Conservation (phyloP, 2,888 invertebrate species). For the Cynaeus angustus region DNA sequence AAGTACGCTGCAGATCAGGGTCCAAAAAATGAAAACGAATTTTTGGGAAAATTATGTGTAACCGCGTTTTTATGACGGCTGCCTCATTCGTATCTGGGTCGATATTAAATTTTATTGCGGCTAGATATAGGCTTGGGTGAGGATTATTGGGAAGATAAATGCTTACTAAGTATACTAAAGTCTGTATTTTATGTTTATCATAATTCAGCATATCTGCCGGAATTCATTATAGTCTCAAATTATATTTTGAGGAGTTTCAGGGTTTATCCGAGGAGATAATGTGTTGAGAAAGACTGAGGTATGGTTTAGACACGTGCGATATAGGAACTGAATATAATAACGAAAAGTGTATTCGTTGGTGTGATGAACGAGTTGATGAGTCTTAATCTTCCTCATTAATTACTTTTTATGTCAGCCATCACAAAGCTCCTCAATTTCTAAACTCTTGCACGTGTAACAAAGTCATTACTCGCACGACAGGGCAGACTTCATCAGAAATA, state of each 20-base stretch:
- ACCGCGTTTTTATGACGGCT: constrained; percentile 19
- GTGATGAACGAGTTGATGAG: background rate
- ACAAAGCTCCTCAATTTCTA: constrained; percentile 20
- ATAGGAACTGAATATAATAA: background rate
- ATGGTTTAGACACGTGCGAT: too few relatives aligned
- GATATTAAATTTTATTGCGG: constrained; percentile 28
- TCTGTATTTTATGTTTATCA: constrained; percentile 12
- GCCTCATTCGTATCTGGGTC: constrained; percentile 8
- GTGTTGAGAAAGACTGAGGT: too few relatives aligned
- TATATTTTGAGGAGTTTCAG: background rate
- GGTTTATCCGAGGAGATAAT: background rate
- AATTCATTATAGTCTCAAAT: background rate
- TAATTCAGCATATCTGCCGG: constrained; percentile 7
- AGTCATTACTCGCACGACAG: constrained; percentile 38
- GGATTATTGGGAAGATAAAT: constrained; percentile 15
- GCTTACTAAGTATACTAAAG: constrained; percentile 20
- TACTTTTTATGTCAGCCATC: constrained; percentile 3
- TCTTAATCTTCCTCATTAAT: constrained; percentile 2
- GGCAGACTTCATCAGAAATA: constrained; percentile 58
- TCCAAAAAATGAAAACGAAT: constrained; percentile 13
- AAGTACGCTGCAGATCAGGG: background rate
- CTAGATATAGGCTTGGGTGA: constrained; percentile 13
- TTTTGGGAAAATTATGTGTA: constrained; percentile 22
- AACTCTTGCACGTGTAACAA: constrained; percentile 31
- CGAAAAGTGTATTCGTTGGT: background rate